Evolutionary conservation across 2,888 invertebrate genomes (phyloP).

Genomic region (Sipha maydis): DNA sequence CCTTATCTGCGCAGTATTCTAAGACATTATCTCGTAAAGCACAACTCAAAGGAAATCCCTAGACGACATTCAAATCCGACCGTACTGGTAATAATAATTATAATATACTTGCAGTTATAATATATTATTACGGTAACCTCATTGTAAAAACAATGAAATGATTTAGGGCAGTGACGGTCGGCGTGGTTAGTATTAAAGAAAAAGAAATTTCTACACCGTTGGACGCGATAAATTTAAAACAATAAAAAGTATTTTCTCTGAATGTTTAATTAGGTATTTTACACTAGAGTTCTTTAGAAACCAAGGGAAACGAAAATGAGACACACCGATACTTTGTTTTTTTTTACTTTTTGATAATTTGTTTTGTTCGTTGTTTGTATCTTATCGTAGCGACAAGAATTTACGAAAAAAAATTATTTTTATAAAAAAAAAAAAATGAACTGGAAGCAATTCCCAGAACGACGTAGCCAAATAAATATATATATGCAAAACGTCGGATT

Average conservation of each 20-base stretch:
- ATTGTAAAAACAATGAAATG: not conserved
- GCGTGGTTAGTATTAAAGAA: not conserved
- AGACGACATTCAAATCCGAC: constrained; percentile 21
- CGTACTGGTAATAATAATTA: not conserved
- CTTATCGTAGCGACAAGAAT: not conserved
- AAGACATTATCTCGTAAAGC: not conserved
- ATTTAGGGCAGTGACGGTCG: not conserved
- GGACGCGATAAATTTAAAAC: not conserved
- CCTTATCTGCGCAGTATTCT: constrained; percentile 16
- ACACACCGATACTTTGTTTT: not conserved
- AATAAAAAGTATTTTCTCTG: not conserved
- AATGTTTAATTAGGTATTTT: not conserved
- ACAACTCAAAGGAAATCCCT: constrained; percentile 35
- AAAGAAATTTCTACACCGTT: not conserved
- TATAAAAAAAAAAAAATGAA: not conserved
- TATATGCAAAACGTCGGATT: not conserved
- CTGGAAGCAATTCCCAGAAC: not conserved
- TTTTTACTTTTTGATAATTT: too few relatives aligned
- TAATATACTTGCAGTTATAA: constrained; percentile 20
- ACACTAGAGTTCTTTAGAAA: not conserved
- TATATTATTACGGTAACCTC: not conserved
- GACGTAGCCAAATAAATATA: not conserved
- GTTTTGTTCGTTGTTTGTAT: not conserved
- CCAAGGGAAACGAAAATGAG: not conserved
- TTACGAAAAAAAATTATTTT: not conserved